Conservation (phyloP, 2,113 vertebrate species). For the Podarcis muralis region DNA sequence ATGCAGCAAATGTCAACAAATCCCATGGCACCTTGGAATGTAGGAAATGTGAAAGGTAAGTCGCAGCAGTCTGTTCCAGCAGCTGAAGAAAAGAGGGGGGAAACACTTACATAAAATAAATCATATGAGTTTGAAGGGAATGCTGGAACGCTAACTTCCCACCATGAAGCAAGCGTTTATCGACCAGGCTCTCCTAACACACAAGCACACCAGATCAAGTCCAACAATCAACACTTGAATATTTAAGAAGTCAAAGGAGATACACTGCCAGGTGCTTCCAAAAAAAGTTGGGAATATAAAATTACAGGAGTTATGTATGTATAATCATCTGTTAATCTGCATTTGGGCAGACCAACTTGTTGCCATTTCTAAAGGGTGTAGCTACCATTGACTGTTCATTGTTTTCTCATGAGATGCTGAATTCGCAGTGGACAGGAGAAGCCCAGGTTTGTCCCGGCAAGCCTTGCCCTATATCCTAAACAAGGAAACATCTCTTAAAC, state of each 20-base stretch:
- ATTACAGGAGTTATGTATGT: not conserved
- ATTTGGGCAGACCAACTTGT: not conserved
- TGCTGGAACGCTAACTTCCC: not conserved
- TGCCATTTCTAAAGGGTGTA: not conserved
- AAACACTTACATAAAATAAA: conserved; percentile 33
- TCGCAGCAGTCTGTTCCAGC: conserved; percentile 48
- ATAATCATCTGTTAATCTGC: not conserved
- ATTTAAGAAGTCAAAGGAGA: not conserved
- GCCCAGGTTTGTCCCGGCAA: no score
- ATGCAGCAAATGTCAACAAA: conserved; percentile 80
- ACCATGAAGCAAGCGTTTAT: not conserved
- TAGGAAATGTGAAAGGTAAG: conserved; percentile 71
- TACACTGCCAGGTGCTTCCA: not conserved
- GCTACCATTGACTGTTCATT: not conserved
- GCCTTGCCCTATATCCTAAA: no score
- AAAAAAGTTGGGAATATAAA: not conserved
- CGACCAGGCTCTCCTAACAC: not conserved
- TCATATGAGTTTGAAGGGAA: conserved; percentile 18
- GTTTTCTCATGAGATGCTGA: not conserved
- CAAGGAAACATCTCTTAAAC: not conserved
- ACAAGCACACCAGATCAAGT: not conserved
- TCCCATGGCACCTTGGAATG: conserved; percentile 65
- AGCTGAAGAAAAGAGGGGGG: conserved; percentile 24
- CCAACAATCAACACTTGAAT: not conserved
- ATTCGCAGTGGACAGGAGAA: not conserved